Evolutionary conservation across 1,140 invertebrate genomes (phyloP), one percentile per base, ranked within the genome.

Genomic region (Cataglyphis hispanica): DNA sequence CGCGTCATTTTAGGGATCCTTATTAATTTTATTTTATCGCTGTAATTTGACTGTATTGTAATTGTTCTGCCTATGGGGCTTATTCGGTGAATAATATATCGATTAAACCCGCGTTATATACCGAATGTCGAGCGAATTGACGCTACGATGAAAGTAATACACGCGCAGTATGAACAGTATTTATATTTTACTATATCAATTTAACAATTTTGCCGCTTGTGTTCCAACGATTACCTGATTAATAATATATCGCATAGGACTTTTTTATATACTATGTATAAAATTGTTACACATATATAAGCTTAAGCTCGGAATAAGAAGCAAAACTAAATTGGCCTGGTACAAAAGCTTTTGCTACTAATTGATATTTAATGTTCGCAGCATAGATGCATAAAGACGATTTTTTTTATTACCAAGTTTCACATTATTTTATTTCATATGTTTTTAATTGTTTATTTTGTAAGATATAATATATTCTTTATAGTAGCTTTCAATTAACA

Each of bases 161-260:
- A 37, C 63, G 27, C 10, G 46, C 63, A 34, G 46, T 61, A 77
- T 60, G n/a, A 76, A 87, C 53, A 58, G 86, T 81, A 85, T 89
- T 90, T 90, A 90, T 78, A 74, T 81, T 87, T 85, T 85, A 89
- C 84, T 58, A 43, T 87, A 78, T 76, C 80, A 70, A 85, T 90
- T 90, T 90, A 85, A 88, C 58, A 80, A 80, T 60, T 86, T 77
- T 87, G 77, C 89, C 89, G 64, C 58, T 91, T 91, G 89, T 91
- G 89, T 91, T 91, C 89, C 16, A 80, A 89, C 53, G 13, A 87
- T 85, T 89, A 89, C 78, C 87, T 89, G 66, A 88, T 89, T 86
- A 78, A 83, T 64, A 75, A 70, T 81, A 46, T 76, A 85, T 85
- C 58, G 46, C 4, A 53, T 87, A 89, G 43, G 77, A 25, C 46